Base-by-base conservation (phyloP, 2,113 vertebrate genomes). In the Lophotis ruficrista region DNA sequence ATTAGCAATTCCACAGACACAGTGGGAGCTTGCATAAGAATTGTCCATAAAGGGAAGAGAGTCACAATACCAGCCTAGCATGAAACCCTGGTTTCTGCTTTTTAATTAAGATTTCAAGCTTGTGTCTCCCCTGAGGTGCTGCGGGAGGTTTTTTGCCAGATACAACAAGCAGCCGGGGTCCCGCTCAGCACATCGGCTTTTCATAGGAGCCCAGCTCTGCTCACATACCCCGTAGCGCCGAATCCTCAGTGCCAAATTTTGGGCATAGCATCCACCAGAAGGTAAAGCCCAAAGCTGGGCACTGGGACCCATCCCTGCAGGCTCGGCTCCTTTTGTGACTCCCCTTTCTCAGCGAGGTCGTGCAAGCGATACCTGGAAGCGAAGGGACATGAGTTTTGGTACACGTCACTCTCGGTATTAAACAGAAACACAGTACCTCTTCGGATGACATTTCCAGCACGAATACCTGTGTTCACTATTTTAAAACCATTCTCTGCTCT, bases 81-180 rank as follows among this genome's bases (percentile, higher is more conserved):
- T 97, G 96, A 97, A 96, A 91, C 94, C 60, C 69, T 65, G 79
- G 87, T 61, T 96, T 93, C 94, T 95, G 95, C 95, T 95, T 97
- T 97, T 97, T 97, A 97, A 97, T 97, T 97, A 97, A 97, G 96
- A 97, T 97, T 97, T 97, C 93, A 92, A 61, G 91, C 83, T 91
- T 43, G 85, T 90, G 91, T 78, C 81, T 95, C 95, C 94, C 96
- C 90, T 45, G 95, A 95, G 96, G 92, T 93, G 77, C 87, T 76
- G 85, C 0, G 0, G 66, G 73, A 94, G 84, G 61, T 78, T 93
- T 78, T 93, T 66, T 76, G 66, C 71, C 89, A 89, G 58, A 70
- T 45, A 84, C 84, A 54, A 77, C 51, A 54, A 82, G 62, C 91
- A 94, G 90, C 84, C 4, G 3, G 95, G 95, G 88, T 84, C 70